Evolutionary conservation across 2,113 vertebrate species (phyloP), one percentile per base, ranked within the genome.

Genomic region (Laticauda laticaudata): DNA sequence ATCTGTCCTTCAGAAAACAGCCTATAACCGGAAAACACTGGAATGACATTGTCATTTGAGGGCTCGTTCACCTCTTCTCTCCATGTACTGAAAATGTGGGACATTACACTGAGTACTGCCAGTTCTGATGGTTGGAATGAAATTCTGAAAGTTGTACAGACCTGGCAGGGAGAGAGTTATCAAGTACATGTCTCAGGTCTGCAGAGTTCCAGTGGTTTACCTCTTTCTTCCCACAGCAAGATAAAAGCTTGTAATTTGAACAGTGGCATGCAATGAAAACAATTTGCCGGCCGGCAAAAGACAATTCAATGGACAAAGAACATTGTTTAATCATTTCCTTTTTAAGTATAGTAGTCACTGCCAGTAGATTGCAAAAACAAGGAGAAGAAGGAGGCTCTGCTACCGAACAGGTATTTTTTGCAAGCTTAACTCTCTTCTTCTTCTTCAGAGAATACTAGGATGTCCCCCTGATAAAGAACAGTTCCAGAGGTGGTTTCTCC

Each of bases 1-100:
- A 20, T 24, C 88, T 93, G 88, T 90, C 88, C 90, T 81, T 45
- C 12, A 61, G 45, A 93, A 90, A 56, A 75, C 43, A 43, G 23
- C 29, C 55, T 86, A 8, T 69, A 86, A 45, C 10, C 1, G 55
- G 75, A 86, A 90, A 90, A 90, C 9, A 14, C 43, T 29, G 92
- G 55, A 43, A 64, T 86, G 23, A 55, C n/a, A 87, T 45, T 93
- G 88, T 56, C 92, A 85, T 20, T 75, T 43, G 43, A 43, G 51
- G 88, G 43, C 91, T 69, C 53, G 8, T 43, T 56, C 81, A 6
- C 8, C 55, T 18, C 87, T 34, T 39, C 5, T 12, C 26, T 23
- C n/a, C 45, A 4, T 86, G 21, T 69, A 34, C 64, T 18, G 5
- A 10, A 34, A 26, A 59, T 90, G 2, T 45, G 85, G 43, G 29